Conservation (phyloP, 2,113 vertebrate genomes). For the Myanophis thanlyinensis region DNA sequence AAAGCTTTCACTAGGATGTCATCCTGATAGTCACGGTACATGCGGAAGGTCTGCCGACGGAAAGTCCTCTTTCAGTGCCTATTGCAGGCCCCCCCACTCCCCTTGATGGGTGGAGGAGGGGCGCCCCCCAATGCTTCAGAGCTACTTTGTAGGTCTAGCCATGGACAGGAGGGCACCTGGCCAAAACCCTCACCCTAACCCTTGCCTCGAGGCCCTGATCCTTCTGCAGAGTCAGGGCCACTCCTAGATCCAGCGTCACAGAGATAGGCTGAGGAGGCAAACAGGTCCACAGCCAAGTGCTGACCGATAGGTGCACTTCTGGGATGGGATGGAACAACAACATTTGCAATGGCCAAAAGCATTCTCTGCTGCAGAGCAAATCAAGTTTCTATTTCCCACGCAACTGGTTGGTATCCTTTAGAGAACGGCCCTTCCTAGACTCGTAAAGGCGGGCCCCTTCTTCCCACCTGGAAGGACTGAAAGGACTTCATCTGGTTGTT, state of each 20-base stretch:
- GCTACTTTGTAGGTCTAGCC: neutral
- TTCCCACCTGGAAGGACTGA: slow-evolving; percentile 83
- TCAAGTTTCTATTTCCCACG: neutral
- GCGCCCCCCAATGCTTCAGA: neutral
- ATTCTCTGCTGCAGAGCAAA: neutral
- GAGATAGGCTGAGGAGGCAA: neutral
- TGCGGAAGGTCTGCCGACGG: slow-evolving; percentile 79
- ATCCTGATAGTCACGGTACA: slow-evolving; percentile 85
- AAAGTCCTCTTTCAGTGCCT: fast-evolving
- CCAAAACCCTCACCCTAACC: neutral
- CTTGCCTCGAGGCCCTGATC: neutral
- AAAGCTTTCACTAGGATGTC: slow-evolving; percentile 85
- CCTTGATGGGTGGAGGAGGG: neutral
- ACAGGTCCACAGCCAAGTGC: neutral
- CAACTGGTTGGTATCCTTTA: neutral
- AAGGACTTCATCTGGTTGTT: slow-evolving; percentile 88
- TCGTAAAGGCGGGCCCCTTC: neutral
- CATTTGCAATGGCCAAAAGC: neutral
- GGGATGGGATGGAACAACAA: neutral
- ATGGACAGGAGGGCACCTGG: neutral
- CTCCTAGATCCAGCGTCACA: neutral
- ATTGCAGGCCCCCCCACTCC: neutral
- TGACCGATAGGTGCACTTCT: neutral
- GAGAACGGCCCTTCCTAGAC: neutral
- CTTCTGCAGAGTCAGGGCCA: neutral